These are phyloP conservation scores for Agrilus mali DNA, from an alignment of 2,888 invertebrate genomes.

Conservation along the genomic window DNA sequence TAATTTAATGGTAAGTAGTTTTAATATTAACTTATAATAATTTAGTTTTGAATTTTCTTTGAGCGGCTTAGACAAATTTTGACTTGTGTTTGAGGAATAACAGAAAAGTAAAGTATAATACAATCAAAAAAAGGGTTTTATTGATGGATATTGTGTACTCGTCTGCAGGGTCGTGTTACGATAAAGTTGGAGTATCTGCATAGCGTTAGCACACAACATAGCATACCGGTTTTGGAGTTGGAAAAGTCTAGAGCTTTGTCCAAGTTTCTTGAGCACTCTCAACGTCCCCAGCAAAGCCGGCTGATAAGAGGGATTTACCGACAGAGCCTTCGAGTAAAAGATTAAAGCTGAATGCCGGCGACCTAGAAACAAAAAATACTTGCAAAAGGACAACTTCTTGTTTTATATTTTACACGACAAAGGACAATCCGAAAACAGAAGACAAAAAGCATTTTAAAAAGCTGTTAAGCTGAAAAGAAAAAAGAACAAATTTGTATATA, in stretches of 20 bases:
- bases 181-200: neutral
- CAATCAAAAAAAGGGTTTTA: too few species aligned
- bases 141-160: too few species aligned
- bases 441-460: too few species aligned
- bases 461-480: too few species aligned
- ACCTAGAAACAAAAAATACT: conserved; percentile 30
- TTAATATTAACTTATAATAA: too few species aligned
- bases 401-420: conserved; percentile 7
- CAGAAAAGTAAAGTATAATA: too few species aligned
- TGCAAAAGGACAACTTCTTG: conserved; percentile 5
- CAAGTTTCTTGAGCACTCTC: conserved; percentile 45
- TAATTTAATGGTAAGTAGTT: too few species aligned
- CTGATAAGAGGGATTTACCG: conserved; percentile 40
- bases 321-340: conserved; percentile 43
- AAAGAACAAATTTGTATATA: too few species aligned
- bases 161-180: neutral
- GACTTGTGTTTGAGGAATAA: too few species aligned
- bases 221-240: conserved; percentile 26
- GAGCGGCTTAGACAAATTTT: too few species aligned
- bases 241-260: conserved; percentile 52
- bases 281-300: conserved; percentile 48
- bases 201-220: conserved; percentile 1
- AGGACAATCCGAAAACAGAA: too few species aligned
- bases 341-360: conserved; percentile 39
- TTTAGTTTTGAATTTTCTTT: too few species aligned